A percentile compares a stretch with the other conserved stretches of the same genome.
Evolutionary conservation across 2,888 invertebrate species (phyloP).

Genomic region (Drosophila mayaguana): DNA sequence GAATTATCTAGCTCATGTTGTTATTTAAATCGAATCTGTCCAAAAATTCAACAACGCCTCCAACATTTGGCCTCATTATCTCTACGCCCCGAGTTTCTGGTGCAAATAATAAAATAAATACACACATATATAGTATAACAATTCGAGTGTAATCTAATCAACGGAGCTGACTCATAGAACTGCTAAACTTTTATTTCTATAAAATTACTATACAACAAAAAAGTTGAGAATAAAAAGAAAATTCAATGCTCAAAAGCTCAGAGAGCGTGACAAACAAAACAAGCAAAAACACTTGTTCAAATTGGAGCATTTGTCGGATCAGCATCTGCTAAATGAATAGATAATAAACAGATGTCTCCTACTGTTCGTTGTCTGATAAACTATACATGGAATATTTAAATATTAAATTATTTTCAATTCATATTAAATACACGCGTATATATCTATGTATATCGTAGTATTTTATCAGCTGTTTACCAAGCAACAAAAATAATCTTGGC

Average conservation of each 20-base stretch:
- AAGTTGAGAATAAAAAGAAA: slow-evolving; percentile 30
- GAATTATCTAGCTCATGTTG: slow-evolving; percentile 18
- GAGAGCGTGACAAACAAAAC: slow-evolving; percentile 62
- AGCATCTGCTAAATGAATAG: slow-evolving; percentile 21
- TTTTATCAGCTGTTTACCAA: slow-evolving; percentile 53
- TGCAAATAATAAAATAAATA: slow-evolving; percentile 6
- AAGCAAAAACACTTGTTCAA: slow-evolving; percentile 62
- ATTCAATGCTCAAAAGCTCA: slow-evolving; percentile 21
- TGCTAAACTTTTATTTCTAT: slow-evolving; percentile 40
- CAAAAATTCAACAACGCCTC: slow-evolving; percentile 38
- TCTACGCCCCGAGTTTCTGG: slow-evolving; percentile 6
- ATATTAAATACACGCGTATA: not conserved
- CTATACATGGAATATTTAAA: not conserved
- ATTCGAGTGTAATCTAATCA: slow-evolving; percentile 52
- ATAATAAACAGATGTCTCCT: slow-evolving; percentile 11
- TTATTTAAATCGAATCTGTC: slow-evolving; percentile 4
- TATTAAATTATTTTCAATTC: slow-evolving; percentile 2
- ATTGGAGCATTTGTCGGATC: slow-evolving; percentile 42
- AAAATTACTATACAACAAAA: slow-evolving; percentile 7
- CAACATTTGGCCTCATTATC: slow-evolving; percentile 36
- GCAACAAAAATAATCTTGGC: slow-evolving; percentile 3
- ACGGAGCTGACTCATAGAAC: slow-evolving; percentile 40
- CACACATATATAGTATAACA: not conserved
- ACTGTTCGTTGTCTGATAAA: not conserved
- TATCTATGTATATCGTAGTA: slow-evolving; percentile 34